Conservation (phyloP, 2,888 invertebrate species). For the Cantharis nigra region DNA sequence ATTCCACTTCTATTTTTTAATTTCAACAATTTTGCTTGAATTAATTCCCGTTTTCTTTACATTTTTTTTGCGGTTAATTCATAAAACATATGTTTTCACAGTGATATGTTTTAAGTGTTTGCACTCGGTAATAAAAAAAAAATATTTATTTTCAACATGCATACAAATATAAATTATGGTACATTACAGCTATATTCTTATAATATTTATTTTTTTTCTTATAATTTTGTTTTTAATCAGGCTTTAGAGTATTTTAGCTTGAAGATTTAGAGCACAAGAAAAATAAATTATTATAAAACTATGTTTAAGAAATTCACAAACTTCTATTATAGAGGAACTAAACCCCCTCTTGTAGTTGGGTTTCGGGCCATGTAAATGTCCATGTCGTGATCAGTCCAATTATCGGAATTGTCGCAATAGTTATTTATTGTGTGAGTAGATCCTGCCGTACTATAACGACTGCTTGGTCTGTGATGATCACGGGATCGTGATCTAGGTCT, state of each 20-base stretch:
- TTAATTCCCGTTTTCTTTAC: neutral
- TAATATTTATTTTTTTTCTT: neutral
- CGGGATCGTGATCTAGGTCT: slow-evolving; percentile 81
- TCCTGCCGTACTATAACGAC: slow-evolving; percentile 77
- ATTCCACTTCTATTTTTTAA: neutral
- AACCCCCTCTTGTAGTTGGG: slow-evolving; percentile 82
- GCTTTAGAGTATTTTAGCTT: neutral
- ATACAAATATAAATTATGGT: slow-evolving; percentile 1
- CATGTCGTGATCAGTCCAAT: slow-evolving; percentile 96
- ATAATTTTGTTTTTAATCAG: neutral
- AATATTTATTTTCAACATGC: neutral
- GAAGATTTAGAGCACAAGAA: neutral
- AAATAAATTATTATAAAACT: neutral
- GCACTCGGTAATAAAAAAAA: neutral
- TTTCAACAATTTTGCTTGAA: neutral
- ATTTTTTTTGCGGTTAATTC: neutral
- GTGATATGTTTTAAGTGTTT: neutral
- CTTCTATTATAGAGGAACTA: slow-evolving; percentile 66
- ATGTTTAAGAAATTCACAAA: slow-evolving; percentile 59
- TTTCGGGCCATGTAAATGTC: slow-evolving; percentile 94
- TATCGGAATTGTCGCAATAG: slow-evolving; percentile 87
- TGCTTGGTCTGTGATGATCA: slow-evolving; percentile 72
- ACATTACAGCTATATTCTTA: neutral
- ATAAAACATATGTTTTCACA: neutral
- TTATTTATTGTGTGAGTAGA: slow-evolving; percentile 81